Conservation (phyloP, 1,140 invertebrate genomes). For the Drosophila gunungcola region DNA sequence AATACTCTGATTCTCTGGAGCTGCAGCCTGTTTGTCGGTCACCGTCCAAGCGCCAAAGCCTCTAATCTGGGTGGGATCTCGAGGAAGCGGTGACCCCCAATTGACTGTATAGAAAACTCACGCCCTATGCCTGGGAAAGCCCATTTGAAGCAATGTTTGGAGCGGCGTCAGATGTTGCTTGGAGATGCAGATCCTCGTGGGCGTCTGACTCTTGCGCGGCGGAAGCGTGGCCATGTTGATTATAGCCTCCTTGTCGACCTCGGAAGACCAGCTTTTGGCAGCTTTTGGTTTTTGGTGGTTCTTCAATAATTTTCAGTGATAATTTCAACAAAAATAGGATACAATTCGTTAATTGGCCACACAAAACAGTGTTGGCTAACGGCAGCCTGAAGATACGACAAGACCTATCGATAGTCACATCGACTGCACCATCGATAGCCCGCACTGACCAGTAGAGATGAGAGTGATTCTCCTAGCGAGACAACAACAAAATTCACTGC, state of each 20-base stretch:
- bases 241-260: constrained; percentile 2
- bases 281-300: background rate
- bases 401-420: constrained; percentile 4
- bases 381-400: background rate
- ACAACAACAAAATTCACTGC: constrained; percentile 75
- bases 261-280: constrained; percentile 7
- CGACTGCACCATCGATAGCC: constrained; percentile 19
- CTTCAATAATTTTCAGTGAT: constrained; percentile 37
- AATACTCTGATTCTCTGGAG: constrained; percentile 36
- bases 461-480: constrained; percentile 34
- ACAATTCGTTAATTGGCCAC: constrained; percentile 27
- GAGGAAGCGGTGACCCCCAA: background rate
- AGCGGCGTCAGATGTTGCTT: constrained; percentile 91
- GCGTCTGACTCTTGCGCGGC: constrained; percentile 88
- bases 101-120: constrained; percentile 85
- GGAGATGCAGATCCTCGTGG: constrained; percentile 88
- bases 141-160: constrained; percentile 93
- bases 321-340: constrained; percentile 44
- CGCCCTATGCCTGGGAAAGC: constrained; percentile 94
- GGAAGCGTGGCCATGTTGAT: constrained; percentile 88
- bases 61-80: background rate
- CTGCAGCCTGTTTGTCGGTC: background rate
- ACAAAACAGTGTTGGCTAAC: constrained; percentile 10
- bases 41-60: background rate
- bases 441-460: constrained; percentile 14